Evolutionary conservation across 1,140 invertebrate species (phyloP), one percentile per base, ranked within the genome.

Genomic region (Drosophila trapezifrons): DNA sequence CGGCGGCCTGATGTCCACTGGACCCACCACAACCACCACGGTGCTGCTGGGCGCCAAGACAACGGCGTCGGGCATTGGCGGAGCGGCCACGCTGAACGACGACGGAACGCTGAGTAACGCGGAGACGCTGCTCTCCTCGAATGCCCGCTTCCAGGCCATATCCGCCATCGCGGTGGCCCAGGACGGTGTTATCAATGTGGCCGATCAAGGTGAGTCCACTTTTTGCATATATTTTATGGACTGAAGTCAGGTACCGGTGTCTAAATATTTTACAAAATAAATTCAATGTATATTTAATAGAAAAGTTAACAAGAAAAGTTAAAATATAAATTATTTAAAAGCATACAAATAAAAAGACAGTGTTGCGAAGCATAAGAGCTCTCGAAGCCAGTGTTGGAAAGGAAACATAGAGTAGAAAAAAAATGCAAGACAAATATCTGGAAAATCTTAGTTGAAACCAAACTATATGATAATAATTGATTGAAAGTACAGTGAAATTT

Each of bases 161-260:
- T 98, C 97, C 7, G 97, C 98, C 4, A 94, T 99, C 8, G 96
- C 97, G 3, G 97, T 99, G 3, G 97, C 98, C 13, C 98, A 98
- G 38, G 98, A 99, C 92, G 97, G 98, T 0, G 96, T 98, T 29
- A 93, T 99, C 4, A 97, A 99, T 92, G 96, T 99, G 27, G 97
- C 98, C 17, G 98, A 99, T 93, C 98, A 98, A 94, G 97, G 96
- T 91, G 94, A 94, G 87, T 91, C 9, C 3, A 0, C 15, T 18
- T 8, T 22, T 4, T 20, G 0, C 4, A 20, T 58, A 9, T 15
- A 20, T 32, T 43, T 4, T 56, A 20, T n/a, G n/a, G n/a, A n/a
- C n/a, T n/a, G 1, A 20, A 5, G 27, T 8, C 27, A 12, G 1
- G 22, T 22, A 7, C 13, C 1, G 42, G 10, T 18, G 4, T 27